Percentiles rank a stretch among this genome's conserved stretches.
Conservation (phyloP, 2,113 vertebrate genomes). For the Ophiodon elongatus region DNA sequence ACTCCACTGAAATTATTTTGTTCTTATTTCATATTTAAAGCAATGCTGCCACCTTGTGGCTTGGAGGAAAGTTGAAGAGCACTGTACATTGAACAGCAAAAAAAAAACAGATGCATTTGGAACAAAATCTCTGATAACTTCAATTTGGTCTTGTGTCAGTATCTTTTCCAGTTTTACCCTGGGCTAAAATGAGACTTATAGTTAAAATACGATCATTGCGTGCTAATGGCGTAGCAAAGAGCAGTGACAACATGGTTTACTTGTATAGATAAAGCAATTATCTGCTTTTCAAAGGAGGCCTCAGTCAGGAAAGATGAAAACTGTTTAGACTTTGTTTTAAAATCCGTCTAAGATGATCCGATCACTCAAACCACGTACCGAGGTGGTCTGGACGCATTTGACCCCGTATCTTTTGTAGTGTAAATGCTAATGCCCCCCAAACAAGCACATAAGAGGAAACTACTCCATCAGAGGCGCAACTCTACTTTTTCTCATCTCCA, state of each 20-base stretch:
- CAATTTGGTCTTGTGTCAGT: neutral
- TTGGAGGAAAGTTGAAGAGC: rapidly evolving
- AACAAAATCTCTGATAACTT: neutral
- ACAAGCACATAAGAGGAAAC: no score
- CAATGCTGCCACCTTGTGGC: constrained; percentile 72
- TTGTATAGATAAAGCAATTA: neutral
- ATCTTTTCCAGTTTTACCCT: neutral
- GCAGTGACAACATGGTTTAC: neutral
- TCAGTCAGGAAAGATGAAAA: neutral
- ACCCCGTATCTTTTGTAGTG: no score
- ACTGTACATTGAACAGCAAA: neutral
- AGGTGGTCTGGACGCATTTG: no score
- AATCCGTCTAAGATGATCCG: no score
- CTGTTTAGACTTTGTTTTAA: no score
- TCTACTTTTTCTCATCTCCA: no score
- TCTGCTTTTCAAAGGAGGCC: neutral
- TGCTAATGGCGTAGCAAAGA: neutral
- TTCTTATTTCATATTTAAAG: neutral
- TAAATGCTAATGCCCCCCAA: no score
- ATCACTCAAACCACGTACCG: no score
- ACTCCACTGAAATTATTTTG: neutral
- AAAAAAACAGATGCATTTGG: neutral
- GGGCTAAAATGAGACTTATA: neutral
- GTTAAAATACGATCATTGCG: neutral
- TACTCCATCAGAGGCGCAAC: no score